phyloP scores from a whole-genome alignment of 1,140 invertebrate species.

The Pissodes strobi region DNA sequence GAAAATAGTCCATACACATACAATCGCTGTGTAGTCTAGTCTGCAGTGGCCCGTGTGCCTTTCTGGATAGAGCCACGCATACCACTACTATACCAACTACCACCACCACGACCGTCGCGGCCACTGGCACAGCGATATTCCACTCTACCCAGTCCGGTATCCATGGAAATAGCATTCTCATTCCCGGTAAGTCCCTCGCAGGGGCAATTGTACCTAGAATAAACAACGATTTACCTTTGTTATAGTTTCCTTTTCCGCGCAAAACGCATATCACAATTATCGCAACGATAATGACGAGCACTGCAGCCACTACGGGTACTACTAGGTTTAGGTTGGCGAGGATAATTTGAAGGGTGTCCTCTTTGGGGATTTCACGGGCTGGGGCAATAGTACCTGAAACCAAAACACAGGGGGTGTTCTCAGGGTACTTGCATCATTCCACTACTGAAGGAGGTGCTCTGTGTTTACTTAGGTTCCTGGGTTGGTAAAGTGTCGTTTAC shows the following conservation, averaged over 20 bases:
- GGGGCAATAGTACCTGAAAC: constrained; percentile 93
- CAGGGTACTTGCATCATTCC: constrained; percentile 30
- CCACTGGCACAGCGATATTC: constrained; percentile 82
- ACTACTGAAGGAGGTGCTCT: constrained; percentile 11
- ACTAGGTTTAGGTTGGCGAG: constrained; percentile 89
- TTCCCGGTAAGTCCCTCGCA: constrained; percentile 64
- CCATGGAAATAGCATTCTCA: constrained; percentile 73
- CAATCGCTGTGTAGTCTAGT: constrained; percentile 78
- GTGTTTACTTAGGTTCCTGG: constrained; percentile 8
- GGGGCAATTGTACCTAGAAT: constrained; percentile 77
- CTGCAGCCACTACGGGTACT: constrained; percentile 88
- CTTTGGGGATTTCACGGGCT: constrained; percentile 80
- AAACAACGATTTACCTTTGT: constrained; percentile 73
- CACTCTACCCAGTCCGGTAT: constrained; percentile 83
- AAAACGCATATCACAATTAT: constrained; percentile 90
- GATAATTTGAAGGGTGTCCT: constrained; percentile 81
- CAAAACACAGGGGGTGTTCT: constrained; percentile 50
- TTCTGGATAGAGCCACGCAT: constrained; percentile 79
- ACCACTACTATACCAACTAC: constrained; percentile 87
- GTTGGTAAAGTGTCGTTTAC: background rate
- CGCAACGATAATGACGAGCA: constrained; percentile 88
- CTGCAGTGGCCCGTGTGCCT: constrained; percentile 72
- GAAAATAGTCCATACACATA: constrained; percentile 49
- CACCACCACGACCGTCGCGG: constrained; percentile 83
- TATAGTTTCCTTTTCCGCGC: constrained; percentile 75